Percentiles rank a stretch among this genome's conserved stretches.
phyloP scores from a whole-genome alignment of 2,888 invertebrate species.

The Scaptomyza caliginosa region DNA sequence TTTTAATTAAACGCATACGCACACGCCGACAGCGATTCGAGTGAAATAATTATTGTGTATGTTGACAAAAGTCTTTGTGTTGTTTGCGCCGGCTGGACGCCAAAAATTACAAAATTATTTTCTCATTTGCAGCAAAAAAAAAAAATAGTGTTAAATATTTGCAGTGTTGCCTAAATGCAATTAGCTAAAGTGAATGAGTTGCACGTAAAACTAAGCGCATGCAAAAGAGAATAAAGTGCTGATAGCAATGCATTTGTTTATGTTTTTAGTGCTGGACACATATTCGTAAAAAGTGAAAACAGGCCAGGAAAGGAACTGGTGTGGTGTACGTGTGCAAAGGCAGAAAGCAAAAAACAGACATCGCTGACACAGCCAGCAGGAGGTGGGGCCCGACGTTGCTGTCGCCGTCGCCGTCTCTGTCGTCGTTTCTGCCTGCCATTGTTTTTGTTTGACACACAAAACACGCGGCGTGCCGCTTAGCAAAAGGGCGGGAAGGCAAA shows the following conservation, averaged over 20 bases:
- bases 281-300: slow-evolving; percentile 57
- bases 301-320: slow-evolving; percentile 50
- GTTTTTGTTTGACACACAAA: slow-evolving; percentile 65
- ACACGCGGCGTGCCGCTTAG: slow-evolving; percentile 58
- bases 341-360: slow-evolving; percentile 58
- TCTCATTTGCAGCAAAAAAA: slow-evolving; percentile 43
- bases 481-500: slow-evolving; percentile 71
- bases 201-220: slow-evolving; percentile 14
- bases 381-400: slow-evolving; percentile 52
- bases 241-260: slow-evolving; percentile 50
- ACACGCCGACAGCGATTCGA: slow-evolving; percentile 4
- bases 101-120: slow-evolving; percentile 48
- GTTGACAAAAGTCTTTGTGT: slow-evolving; percentile 27
- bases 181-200: slow-evolving; percentile 9
- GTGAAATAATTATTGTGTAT: slow-evolving; percentile 5
- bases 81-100: slow-evolving; percentile 60
- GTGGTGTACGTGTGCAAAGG: slow-evolving; percentile 75
- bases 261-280: slow-evolving; percentile 48
- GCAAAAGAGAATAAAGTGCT: background rate
- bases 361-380: slow-evolving; percentile 42
- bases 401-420: slow-evolving; percentile 12
- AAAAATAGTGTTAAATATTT: slow-evolving; percentile 32
- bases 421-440: slow-evolving; percentile 31
- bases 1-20: slow-evolving; percentile 1
- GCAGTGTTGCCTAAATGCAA: slow-evolving; percentile 17